Base-by-base conservation (phyloP, 2,888 invertebrate genomes). In the Eristalis pertinax region DNA sequence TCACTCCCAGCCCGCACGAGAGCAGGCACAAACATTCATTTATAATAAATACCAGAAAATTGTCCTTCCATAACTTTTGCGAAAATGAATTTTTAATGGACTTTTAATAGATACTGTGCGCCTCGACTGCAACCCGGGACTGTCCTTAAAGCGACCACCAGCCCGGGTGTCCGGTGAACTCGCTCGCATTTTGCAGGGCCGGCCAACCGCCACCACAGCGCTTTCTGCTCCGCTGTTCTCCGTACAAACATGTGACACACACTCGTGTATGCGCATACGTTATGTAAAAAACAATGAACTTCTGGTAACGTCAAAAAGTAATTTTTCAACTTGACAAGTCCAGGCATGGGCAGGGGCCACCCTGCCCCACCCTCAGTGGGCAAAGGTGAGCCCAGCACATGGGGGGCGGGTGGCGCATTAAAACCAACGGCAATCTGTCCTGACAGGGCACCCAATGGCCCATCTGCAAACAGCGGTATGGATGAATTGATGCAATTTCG, bases 271-370 rank as follows among this genome's bases (percentile, higher is more conserved):
- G 8, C n/a, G 32, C 10, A 73, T 2, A 22, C 8, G n/a, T 5
- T 38, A 22, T 10, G 32, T 32, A 11, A 43, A 64, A 32, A 15
- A 38, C 73, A 41, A 85, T 74, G 64, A 74, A 81, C 72, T 73
- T 50, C 58, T 32, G 26, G 62, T 26, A 69, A 75, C 60, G 69
- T 50, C 77, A 77, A 69, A 85, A 77, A 77, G 64, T 50, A 73
- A 85, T 85, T 85, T 85, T 85, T 85, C 85, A 85, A 77, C 68
- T 77, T 81, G 81, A 81, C 84, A 65, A 69, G 62, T 24, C 22
- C 43, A 72, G 62, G 24, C 50, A 64, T 13, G 35, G 13, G 58
- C 10, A 60, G 24, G n/a, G n/a, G n/a, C n/a, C n/a, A n/a, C n/a
- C n/a, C n/a, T n/a, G n/a, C 41, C 15, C 35, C 22, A 58, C 19